phyloP scores from a whole-genome alignment of 2,888 invertebrate species.

The Phrixothrix hirtus region DNA sequence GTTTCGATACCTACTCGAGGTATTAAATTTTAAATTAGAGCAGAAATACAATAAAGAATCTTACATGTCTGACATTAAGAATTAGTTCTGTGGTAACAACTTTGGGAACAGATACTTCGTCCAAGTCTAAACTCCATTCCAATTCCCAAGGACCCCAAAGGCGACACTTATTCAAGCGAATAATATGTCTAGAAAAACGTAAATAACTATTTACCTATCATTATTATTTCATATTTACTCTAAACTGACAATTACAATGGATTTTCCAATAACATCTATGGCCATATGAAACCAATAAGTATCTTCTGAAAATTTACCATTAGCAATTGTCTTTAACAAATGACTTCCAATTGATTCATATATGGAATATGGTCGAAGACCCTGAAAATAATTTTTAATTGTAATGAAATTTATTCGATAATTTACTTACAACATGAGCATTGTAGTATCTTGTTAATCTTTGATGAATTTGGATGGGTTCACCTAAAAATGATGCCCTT shows the following conservation, averaged over 20 bases:
- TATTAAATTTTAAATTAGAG: no score
- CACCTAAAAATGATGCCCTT: conserved; percentile 67
- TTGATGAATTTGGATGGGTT: conserved; percentile 66
- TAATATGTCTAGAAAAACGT: conserved; percentile 64
- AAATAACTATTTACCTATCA: conserved; percentile 41
- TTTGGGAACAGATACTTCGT: conserved; percentile 69
- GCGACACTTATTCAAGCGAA: conserved; percentile 71
- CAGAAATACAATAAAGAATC: no score
- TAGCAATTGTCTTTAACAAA: conserved; percentile 65
- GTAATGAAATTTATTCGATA: background rate
- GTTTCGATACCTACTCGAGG: no score
- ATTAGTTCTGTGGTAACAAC: conserved; percentile 65
- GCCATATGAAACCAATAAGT: conserved; percentile 73
- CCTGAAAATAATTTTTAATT: conserved; percentile 57
- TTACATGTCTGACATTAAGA: conserved; percentile 75
- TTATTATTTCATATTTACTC: conserved; percentile 62
- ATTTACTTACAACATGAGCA: conserved; percentile 60
- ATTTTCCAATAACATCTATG: conserved; percentile 64
- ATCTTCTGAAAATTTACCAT: conserved; percentile 69
- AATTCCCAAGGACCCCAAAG: conserved; percentile 75
- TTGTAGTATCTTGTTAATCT: conserved; percentile 73
- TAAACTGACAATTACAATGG: conserved; percentile 70
- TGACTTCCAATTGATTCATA: conserved; percentile 73
- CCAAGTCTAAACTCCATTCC: conserved; percentile 74
- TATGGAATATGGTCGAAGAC: conserved; percentile 71